Percentiles rank a stretch among this genome's conserved stretches.
These are phyloP conservation scores for Pantala flavescens DNA, from an alignment of 1,140 invertebrate species.

Conservation along the genomic window DNA sequence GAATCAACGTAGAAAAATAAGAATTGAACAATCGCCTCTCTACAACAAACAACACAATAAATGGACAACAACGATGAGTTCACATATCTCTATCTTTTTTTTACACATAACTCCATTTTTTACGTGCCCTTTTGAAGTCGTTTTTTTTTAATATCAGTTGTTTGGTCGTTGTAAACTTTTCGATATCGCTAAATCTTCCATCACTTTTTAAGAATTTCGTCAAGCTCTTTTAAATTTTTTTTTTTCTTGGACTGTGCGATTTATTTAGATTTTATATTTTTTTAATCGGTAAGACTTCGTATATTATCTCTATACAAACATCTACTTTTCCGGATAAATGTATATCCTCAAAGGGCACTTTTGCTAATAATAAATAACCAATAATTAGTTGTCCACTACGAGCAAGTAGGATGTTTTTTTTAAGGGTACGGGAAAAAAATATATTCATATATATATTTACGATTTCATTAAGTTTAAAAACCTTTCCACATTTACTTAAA, in stretches of 20 bases:
- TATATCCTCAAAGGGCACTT: neutral
- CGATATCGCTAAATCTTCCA: no score
- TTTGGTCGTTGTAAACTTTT: no score
- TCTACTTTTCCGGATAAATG: neutral
- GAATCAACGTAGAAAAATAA: conserved; percentile 4
- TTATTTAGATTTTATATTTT: no score
- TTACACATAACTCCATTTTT: neutral
- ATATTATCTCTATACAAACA: neutral
- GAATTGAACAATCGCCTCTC: neutral
- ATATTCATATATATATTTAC: neutral
- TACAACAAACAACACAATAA: neutral
- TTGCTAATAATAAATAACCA: neutral
- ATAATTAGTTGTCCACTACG: neutral
- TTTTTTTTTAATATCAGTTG: neutral
- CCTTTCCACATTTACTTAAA: neutral
- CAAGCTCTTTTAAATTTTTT: no score
- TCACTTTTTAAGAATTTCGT: no score
- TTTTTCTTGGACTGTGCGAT: no score
- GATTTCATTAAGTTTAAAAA: conserved; percentile 10
- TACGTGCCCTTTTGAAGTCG: neutral
- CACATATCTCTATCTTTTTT: neutral
- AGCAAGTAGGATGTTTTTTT: neutral
- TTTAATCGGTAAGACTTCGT: neutral
- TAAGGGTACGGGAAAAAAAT: neutral
- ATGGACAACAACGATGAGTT: conserved; percentile 1